phyloP scores from a whole-genome alignment of 1,140 invertebrate genomes.

The Halesus radiatus region DNA sequence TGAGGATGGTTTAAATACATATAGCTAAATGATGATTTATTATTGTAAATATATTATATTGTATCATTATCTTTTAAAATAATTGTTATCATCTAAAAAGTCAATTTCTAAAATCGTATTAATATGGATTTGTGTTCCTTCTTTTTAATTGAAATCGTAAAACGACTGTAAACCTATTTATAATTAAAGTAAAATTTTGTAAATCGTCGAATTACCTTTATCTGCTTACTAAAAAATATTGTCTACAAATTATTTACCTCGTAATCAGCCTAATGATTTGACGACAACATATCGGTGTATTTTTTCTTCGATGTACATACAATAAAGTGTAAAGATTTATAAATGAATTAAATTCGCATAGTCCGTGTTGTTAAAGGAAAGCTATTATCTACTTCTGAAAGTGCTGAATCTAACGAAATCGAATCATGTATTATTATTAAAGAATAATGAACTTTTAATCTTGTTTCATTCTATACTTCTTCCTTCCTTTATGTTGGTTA shows the following conservation, averaged over 20 bases:
- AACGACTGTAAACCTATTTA: too few relatives aligned
- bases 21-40: not conserved
- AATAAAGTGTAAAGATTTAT: conserved; percentile 16
- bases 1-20: not conserved
- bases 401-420: conserved; percentile 7
- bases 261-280: not conserved
- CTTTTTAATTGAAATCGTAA: too few relatives aligned
- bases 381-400: not conserved
- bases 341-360: not conserved
- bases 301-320: conserved; percentile 18
- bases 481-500: not conserved
- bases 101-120: conserved; percentile 1
- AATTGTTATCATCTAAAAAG: not conserved
- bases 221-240: not conserved
- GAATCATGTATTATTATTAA: conserved; percentile 31
- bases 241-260: not conserved
- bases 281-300: conserved; percentile 10
- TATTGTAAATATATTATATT: conserved; percentile 28
- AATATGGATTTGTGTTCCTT: not conserved
- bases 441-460: conserved; percentile 20
- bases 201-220: not conserved
- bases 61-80: not conserved
- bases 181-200: not conserved
- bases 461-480: not conserved
- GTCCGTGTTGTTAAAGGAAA: conserved; percentile 4